A percentile compares a stretch with the other conserved stretches of the same genome.
These are phyloP conservation scores for Netelia inedita DNA, from an alignment of 2,888 invertebrate genomes.

Conservation along the genomic window DNA sequence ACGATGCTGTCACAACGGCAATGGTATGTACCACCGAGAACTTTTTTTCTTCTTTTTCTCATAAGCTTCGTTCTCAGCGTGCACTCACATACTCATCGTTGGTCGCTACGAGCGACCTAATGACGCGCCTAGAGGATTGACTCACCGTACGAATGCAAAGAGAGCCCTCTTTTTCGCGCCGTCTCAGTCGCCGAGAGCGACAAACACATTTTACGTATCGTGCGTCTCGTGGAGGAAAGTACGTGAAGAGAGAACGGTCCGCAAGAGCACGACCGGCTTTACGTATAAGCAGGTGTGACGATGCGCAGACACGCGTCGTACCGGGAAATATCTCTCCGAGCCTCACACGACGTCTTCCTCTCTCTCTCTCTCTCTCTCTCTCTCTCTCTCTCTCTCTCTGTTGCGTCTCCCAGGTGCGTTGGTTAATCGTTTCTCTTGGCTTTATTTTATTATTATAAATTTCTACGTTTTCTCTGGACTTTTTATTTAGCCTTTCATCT, in stretches of 20 bases:
- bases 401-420: conserved; percentile 14
- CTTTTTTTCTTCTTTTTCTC: conserved; percentile 27
- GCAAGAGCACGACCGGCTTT: conserved; percentile 76
- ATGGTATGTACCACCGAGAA: conserved; percentile 1
- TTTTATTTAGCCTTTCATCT: conserved; percentile 10
- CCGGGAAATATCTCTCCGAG: conserved; percentile 79
- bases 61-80: conserved; percentile 78
- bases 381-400: not conserved
- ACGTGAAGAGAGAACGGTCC: conserved; percentile 64
- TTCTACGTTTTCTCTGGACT: conserved; percentile 51
- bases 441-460: conserved; percentile 38
- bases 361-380: conserved; percentile 17
- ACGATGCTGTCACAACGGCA: not conserved
- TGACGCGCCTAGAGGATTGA: conserved; percentile 40
- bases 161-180: conserved; percentile 45
- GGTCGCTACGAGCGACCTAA: conserved; percentile 22
- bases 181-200: conserved; percentile 48
- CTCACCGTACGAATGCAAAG: conserved; percentile 31
- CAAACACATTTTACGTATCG: conserved; percentile 25
- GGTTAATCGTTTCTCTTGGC: not conserved
- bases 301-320: conserved; percentile 84
- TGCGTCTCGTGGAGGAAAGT: conserved; percentile 33
- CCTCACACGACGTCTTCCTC: conserved; percentile 73
- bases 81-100: conserved; percentile 76
- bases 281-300: conserved; percentile 84